Percentiles rank a stretch among this genome's conserved stretches.
phyloP scores from a whole-genome alignment of 2,888 invertebrate species.

The Caenorhabditis sp. region DNA sequence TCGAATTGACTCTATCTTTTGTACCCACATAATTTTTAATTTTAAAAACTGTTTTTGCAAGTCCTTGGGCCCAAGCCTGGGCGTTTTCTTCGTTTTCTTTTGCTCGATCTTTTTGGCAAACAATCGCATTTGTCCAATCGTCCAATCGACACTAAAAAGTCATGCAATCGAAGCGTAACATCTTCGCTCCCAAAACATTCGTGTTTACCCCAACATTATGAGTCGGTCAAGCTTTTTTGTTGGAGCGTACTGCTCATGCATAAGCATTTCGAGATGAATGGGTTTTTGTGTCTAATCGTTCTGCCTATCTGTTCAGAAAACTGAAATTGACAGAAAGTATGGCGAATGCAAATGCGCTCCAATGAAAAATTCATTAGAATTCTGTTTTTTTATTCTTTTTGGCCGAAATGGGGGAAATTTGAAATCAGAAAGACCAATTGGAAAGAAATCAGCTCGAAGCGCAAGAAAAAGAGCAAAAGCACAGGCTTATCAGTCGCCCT shows the following conservation, averaged over 20 bases:
- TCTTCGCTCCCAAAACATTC: slow-evolving; percentile 12
- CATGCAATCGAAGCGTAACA: slow-evolving; percentile 36
- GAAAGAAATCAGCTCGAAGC: too few relatives aligned
- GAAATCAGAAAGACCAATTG: too few relatives aligned
- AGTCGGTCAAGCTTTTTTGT: background rate
- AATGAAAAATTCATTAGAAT: background rate
- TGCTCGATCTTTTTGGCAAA: slow-evolving; percentile 31
- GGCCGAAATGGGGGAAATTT: too few relatives aligned
- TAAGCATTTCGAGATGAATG: too few relatives aligned
- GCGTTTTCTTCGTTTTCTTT: background rate
- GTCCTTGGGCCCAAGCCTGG: background rate
- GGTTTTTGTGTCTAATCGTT: too few relatives aligned
- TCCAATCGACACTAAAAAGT: slow-evolving; percentile 28
- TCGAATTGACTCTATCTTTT: too few relatives aligned
- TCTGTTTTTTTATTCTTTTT: too few relatives aligned
- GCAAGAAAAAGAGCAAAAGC: too few relatives aligned
- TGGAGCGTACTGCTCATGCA: too few relatives aligned
- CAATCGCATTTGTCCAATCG: slow-evolving; percentile 1
- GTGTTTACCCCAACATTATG: background rate
- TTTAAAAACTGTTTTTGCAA: too few relatives aligned
- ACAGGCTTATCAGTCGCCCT: slow-evolving; percentile 69
- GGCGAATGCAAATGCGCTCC: background rate
- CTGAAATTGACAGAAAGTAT: background rate
- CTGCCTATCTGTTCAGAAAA: background rate
- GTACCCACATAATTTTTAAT: too few relatives aligned